A percentile compares a stretch with the other conserved stretches of the same genome.
Conservation (phyloP, 2,113 vertebrate genomes). For the Thomomys bottae region DNA sequence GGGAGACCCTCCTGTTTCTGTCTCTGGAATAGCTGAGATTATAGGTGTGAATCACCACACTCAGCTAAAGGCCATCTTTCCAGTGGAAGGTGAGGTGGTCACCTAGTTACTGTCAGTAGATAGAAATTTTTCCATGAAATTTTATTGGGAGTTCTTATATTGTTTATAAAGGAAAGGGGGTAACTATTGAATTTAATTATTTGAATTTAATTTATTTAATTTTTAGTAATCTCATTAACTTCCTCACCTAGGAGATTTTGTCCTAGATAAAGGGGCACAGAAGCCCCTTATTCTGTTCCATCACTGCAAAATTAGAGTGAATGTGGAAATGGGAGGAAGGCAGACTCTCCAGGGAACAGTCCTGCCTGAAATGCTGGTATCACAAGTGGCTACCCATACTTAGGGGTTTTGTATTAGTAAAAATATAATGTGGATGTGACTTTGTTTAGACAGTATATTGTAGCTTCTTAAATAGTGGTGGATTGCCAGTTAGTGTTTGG, state of each 20-base stretch:
- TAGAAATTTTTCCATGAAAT: neutral
- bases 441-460: neutral
- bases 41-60: too few species aligned
- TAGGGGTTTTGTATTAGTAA: neutral
- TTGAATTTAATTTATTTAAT: too few species aligned
- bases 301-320: neutral
- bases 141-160: neutral
- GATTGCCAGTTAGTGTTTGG: neutral
- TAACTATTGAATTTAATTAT: constrained; percentile 7
- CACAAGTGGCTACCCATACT: neutral
- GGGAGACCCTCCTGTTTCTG: too few species aligned
- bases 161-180: neutral
- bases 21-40: too few species aligned
- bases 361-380: neutral
- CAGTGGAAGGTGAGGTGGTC: neutral
- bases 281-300: neutral
- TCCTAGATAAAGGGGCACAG: neutral
- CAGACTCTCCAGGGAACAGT: neutral
- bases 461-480: neutral
- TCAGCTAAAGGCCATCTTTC: too few species aligned
- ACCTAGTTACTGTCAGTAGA: neutral
- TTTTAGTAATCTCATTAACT: neutral
- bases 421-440: neutral
- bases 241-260: constrained; percentile 35
- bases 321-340: neutral